Base-by-base conservation (phyloP, 2,797 vertebrate genomes). In the Paguma larvata region DNA sequence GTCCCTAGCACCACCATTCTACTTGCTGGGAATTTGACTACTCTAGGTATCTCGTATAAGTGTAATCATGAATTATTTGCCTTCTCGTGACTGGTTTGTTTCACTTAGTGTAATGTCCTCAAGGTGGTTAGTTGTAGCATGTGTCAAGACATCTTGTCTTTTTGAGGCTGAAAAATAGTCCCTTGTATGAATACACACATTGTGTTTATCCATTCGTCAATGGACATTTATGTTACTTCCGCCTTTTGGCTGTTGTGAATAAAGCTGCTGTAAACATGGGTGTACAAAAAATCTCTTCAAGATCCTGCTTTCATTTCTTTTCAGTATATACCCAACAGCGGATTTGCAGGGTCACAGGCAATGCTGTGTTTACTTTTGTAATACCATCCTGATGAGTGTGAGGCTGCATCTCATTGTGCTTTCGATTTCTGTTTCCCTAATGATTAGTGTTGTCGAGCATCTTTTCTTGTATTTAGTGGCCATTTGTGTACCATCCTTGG, bases 271-370 rank as follows among this genome's bases (percentile, higher is more conserved):
- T 84, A 32, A 72, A 86, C n/a, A 44, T n/a, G 32, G 67, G 10
- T 56, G 19, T 90, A 25, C 44, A 79, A 2, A n/a, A 72, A 18
- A 30, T 6, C 25, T 85, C 65, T 56, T 80, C 3, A 34, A 41
- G 63, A 80, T 73, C 32, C 53, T 85, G 34, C 44, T 96, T 85
- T 53, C n/a, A 46, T 65, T 89, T 46, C 44, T 89, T 89, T 46
- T 44, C 30, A 70, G 10, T 85, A 9, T 79, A 14, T 72, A 32
- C 63, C 10, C 44, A 48, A 13, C 67, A 65, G 8, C 46, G 21
- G 32, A 65, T 46, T 25, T 72, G 53, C 73, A 79, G 48, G 53
- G 15, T 85, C 12, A 5, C 46, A n/a, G 34, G 46, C 83, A 38
- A n/a, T 77, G 77, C 68, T 59, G 0, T 46, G 73, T 85, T 83